phyloP scores from a whole-genome alignment of 2,888 invertebrate genomes.

The Tanypteryx hageni region DNA sequence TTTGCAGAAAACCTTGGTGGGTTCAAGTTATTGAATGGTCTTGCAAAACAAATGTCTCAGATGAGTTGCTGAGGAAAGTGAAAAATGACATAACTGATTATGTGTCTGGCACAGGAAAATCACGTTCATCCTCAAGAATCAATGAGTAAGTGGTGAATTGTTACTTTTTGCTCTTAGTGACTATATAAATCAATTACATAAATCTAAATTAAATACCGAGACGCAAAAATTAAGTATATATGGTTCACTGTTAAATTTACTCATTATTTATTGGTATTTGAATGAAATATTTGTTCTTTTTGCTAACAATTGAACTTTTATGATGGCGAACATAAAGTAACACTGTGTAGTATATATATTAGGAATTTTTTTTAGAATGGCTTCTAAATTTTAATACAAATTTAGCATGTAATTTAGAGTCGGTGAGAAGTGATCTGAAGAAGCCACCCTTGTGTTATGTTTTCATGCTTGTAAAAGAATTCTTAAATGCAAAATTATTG shows the following conservation, averaged over 20 bases:
- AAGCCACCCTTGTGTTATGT: not conserved
- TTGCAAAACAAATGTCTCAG: not conserved
- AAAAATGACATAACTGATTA: constrained; percentile 54
- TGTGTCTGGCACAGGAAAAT: constrained; percentile 39
- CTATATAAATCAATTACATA: not conserved
- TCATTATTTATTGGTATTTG: too few relatives aligned
- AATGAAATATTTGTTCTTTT: too few relatives aligned
- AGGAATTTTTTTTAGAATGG: too few relatives aligned
- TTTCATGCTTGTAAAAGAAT: not conserved
- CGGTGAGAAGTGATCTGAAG: not conserved
- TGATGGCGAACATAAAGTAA: too few relatives aligned
- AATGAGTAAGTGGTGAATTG: constrained; percentile 19
- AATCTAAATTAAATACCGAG: not conserved
- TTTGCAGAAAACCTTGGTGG: constrained; percentile 36
- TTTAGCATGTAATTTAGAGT: not conserved
- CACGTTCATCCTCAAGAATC: not conserved
- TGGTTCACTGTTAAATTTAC: too few relatives aligned
- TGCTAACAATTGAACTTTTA: too few relatives aligned
- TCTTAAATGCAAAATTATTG: not conserved
- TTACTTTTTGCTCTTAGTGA: not conserved
- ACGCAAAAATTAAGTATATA: not conserved
- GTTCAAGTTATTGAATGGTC: constrained; percentile 36
- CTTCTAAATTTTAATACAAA: not conserved
- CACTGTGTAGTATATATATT: too few relatives aligned
- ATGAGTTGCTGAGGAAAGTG: constrained; percentile 41